Conservation (phyloP, 92 coral and sea anemone genomes). For the Virgularia gustaviana region DNA sequence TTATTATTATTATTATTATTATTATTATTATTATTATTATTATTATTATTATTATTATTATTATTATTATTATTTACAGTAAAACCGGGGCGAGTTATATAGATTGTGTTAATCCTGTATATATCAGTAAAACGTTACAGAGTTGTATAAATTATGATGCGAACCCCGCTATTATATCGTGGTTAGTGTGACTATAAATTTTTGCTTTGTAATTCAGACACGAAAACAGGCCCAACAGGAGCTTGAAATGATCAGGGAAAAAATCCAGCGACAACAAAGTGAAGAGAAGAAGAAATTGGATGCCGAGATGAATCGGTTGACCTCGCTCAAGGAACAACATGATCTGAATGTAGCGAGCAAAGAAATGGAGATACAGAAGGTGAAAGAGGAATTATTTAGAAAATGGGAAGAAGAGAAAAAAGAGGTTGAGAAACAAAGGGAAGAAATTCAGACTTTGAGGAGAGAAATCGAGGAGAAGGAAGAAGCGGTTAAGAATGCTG, state of each 20-base stretch:
- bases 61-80: no score
- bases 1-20: no score
- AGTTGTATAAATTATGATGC: not conserved
- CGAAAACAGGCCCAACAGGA: conserved; percentile 21
- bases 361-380: conserved; percentile 74
- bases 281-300: conserved; percentile 82
- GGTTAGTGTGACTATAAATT: not conserved
- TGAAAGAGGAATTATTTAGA: conserved; percentile 83
- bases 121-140: no score
- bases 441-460: conserved; percentile 76
- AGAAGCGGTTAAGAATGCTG: conserved; percentile 13
- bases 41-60: no score
- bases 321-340: conserved; percentile 86
- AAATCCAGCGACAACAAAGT: conserved; percentile 78
- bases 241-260: conserved; percentile 60
- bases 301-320: conserved; percentile 85
- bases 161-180: not conserved
- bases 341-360: conserved; percentile 75
- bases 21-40: no score
- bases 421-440: conserved; percentile 80
- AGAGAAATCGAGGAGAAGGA: conserved; percentile 86
- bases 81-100: no score
- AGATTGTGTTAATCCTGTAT: no score
- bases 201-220: not conserved
- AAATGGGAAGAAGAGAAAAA: conserved; percentile 86